These are phyloP conservation scores for Tetramorium alpestre DNA, from an alignment of 1,140 invertebrate species.

Conservation along the genomic window DNA sequence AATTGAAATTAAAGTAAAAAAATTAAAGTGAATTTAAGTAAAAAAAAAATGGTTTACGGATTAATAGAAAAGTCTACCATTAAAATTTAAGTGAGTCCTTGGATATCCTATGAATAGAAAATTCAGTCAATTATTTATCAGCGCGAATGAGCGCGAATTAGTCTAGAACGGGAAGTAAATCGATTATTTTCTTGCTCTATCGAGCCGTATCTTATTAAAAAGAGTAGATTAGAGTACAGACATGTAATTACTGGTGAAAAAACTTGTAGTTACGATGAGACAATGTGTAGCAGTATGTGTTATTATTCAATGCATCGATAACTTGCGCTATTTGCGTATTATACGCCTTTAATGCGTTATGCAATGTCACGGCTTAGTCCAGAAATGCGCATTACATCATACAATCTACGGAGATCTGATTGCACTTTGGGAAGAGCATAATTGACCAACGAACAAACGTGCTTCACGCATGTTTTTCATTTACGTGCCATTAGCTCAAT, in stretches of 20 bases:
- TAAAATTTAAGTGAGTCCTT: neutral
- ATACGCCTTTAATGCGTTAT: constrained; percentile 47
- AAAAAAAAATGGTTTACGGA: neutral
- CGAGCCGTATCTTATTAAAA: neutral
- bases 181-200: constrained; percentile 7
- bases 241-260: constrained; percentile 14
- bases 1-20: no score
- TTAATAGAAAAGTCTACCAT: neutral
- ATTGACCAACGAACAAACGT: neutral
- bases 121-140: neutral
- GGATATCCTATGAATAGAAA: neutral
- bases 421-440: constrained; percentile 35
- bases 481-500: neutral
- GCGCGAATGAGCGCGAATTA: neutral
- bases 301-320: constrained; percentile 2
- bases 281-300: neutral
- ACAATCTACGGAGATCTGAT: neutral
- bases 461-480: neutral
- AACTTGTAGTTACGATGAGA: constrained; percentile 36
- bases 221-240: neutral
- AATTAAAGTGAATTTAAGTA: neutral
- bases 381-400: constrained; percentile 52
- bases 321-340: constrained; percentile 5
- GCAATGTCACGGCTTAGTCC: constrained; percentile 52
- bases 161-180: neutral